phyloP scores from a whole-genome alignment of 2,888 invertebrate genomes.

The Sphaerophoria taeniata region DNA sequence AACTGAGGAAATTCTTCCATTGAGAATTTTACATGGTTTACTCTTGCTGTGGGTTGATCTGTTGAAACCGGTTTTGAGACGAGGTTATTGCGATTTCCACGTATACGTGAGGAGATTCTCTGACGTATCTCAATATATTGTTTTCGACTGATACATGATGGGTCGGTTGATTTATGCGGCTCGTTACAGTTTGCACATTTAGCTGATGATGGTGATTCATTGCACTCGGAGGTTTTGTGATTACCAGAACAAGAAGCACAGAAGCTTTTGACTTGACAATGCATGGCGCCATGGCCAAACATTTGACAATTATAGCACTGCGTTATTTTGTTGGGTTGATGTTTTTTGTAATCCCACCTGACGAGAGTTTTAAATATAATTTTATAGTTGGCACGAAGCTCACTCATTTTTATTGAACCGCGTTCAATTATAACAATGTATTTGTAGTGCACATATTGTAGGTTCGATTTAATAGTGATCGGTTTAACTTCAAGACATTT shows the following conservation, averaged over 20 bases:
- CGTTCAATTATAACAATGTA: too few species aligned
- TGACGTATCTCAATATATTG: background rate
- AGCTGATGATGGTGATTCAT: too few species aligned
- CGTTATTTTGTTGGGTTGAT: conserved; percentile 10
- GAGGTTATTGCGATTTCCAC: background rate
- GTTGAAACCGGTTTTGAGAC: background rate
- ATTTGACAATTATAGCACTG: background rate
- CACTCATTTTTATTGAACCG: too few species aligned
- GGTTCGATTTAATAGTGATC: too few species aligned
- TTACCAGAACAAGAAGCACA: background rate
- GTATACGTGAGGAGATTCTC: background rate
- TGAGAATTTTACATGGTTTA: background rate
- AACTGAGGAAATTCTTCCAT: background rate
- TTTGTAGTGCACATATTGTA: too few species aligned
- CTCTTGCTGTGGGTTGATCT: background rate
- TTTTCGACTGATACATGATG: background rate
- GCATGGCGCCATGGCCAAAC: background rate
- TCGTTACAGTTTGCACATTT: background rate
- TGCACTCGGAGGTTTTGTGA: too few species aligned
- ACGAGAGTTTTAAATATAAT: background rate
- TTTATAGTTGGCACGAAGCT: background rate
- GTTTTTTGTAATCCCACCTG: conserved; percentile 24
- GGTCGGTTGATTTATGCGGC: conserved; percentile 1
- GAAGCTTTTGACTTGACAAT: background rate
- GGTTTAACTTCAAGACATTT: too few species aligned